Conservation (phyloP, 2,888 invertebrate species). For the Taphrorychus bicolor region DNA sequence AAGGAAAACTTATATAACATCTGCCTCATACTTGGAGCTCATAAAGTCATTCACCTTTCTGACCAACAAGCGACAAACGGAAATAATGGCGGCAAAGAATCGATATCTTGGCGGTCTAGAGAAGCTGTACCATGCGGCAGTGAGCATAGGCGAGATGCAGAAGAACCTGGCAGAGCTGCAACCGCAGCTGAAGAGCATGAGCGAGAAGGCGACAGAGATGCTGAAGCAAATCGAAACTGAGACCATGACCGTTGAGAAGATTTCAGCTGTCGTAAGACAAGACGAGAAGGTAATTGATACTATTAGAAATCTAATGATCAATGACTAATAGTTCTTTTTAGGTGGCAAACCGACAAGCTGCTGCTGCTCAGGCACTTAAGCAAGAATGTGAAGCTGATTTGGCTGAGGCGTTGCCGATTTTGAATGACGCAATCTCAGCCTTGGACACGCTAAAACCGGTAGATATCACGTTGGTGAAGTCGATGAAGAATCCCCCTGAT, state of each 20-base stretch:
- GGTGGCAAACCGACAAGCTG: slow-evolving; percentile 84
- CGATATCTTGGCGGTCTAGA: slow-evolving; percentile 67
- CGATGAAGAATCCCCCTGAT: slow-evolving; percentile 88
- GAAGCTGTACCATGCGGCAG: slow-evolving; percentile 78
- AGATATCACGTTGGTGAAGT: slow-evolving; percentile 85
- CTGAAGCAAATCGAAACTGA: slow-evolving; percentile 78
- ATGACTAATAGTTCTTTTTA: too few species aligned
- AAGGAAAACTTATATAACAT: slow-evolving; percentile 82
- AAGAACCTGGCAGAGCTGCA: slow-evolving; percentile 74
- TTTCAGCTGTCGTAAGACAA: slow-evolving; percentile 79
- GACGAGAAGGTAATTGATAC: slow-evolving; percentile 72
- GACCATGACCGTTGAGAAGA: slow-evolving; percentile 78
- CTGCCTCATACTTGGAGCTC: slow-evolving; percentile 83
- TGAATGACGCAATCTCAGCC: slow-evolving; percentile 77
- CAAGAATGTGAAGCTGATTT: slow-evolving; percentile 92
- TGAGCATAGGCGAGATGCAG: slow-evolving; percentile 81
- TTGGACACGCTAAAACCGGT: slow-evolving; percentile 84
- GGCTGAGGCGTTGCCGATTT: slow-evolving; percentile 83
- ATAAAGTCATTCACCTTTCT: slow-evolving; percentile 78
- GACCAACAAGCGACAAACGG: slow-evolving; percentile 75
- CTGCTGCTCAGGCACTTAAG: slow-evolving; percentile 82
- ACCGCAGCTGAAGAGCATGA: slow-evolving; percentile 77
- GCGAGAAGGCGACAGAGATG: slow-evolving; percentile 76
- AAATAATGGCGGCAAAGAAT: slow-evolving; percentile 74
- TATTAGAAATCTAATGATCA: not conserved